Conservation (phyloP, 2,113 vertebrate genomes). For the Odocoileus hemionus region DNA sequence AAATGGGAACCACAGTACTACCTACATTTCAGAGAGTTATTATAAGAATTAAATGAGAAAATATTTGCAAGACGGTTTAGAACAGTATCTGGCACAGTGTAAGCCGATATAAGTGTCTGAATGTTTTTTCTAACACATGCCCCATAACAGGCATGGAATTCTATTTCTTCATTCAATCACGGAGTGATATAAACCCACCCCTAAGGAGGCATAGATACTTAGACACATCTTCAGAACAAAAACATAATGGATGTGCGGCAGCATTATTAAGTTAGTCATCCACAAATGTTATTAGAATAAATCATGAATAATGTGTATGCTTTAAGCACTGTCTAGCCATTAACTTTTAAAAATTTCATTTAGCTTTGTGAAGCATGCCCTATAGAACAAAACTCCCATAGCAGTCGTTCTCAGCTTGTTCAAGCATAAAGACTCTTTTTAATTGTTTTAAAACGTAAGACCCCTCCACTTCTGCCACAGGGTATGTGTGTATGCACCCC, state of each 20-base stretch:
- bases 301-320: slow-evolving; percentile 52
- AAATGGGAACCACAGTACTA: background rate
- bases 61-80: background rate
- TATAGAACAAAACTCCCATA: slow-evolving; percentile 21
- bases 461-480: background rate
- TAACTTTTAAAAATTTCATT: slow-evolving; percentile 63
- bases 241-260: background rate
- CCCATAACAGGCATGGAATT: background rate
- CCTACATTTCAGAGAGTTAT: background rate
- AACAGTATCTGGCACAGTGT: background rate
- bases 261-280: slow-evolving; percentile 51
- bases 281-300: slow-evolving; percentile 69
- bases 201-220: background rate
- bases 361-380: slow-evolving; percentile 56
- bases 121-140: background rate
- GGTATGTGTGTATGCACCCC: accelerated
- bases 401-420: background rate
- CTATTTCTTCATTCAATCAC: background rate
- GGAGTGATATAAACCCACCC: background rate
- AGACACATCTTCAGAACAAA: slow-evolving; percentile 31
- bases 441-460: slow-evolving; percentile 43
- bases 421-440: slow-evolving; percentile 46
- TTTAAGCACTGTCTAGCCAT: slow-evolving; percentile 59
- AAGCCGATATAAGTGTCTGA: background rate
- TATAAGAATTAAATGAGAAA: background rate